Evolutionary conservation across 2,113 vertebrate genomes (phyloP), one percentile per base, ranked within the genome.

Genomic region (Xiphophorus couchianus): DNA sequence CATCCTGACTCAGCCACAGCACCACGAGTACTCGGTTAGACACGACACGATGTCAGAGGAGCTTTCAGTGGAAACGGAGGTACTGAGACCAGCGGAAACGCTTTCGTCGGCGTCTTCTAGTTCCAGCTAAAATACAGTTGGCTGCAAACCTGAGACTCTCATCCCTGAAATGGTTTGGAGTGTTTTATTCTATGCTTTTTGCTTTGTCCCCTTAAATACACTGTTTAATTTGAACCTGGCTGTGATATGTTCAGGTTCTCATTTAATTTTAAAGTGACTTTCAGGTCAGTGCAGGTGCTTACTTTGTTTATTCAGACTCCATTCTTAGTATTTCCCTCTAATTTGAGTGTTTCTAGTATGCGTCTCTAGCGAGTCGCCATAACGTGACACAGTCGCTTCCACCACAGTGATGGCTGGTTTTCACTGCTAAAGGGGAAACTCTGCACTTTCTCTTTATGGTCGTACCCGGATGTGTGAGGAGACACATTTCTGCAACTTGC

Each of bases 211-310:
- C 48, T 54, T 22, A 25, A 19, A 54, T 54, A 25, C 5, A 25
- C 25, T 1, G 25, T 58, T 58, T 58, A 19, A 37, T 37, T 44
- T 58, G 54, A 82, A 64, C 80, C 79, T 79, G 77, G 17, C 81
- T 87, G 79, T 68, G 76, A 66, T 69, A 67, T 6, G 70, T 84
- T 83, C 66, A 81, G 70, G 3, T 70, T 11, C 66, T 88, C 76
- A 73, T 37, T 66, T 3, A 1, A 14, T 35, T 63, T 73, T 48
- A 51, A 27, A 33, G 28, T 44, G 73, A 78, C 62, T 42, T 80
- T 69, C 1, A 63, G 1, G 6, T 62, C n/a, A 15, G n/a, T 35
- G 27, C 70, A 60, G 58, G 1, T 74, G 66, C 65, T 67, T 81
- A 74, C 84, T 58, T 71, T 51, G 71, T 51, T 72, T 6, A 29